Evolutionary conservation across 2,888 invertebrate genomes (phyloP), one percentile per base, ranked within the genome.

Genomic region (Thymelicus sylvestris): DNA sequence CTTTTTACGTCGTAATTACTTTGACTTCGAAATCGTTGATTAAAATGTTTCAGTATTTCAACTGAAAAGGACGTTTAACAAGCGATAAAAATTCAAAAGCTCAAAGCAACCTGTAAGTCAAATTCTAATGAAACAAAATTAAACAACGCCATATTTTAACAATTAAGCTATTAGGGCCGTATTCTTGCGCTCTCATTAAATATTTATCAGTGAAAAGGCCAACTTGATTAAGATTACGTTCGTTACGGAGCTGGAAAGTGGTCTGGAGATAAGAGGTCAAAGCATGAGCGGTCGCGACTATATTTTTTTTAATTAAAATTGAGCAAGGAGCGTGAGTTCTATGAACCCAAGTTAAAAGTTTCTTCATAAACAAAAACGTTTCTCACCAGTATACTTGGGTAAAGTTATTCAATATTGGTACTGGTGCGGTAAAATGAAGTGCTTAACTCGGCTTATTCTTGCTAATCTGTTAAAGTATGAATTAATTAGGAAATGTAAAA

Each of bases 161-260:
- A 86, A 88, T 89, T 85, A 90, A 89, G 85, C 81, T 76, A 80
- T 88, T 87, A 82, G 82, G 81, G 81, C 75, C 78, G 77, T 81
- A 82, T 84, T 83, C 83, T 57, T 81, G 80, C 81, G 83, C 80
- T 82, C 86, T 87, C 82, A 86, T 89, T 89, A 89, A 91, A 90
- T 87, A 90, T 91, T 91, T 85, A 87, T 83, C 79, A 78, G 78
- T 80, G 83, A 84, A 88, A 83, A 85, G 86, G 86, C 81, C 83
- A 82, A 77, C 80, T 76, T 76, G 80, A 85, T 88, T 86, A 86
- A 88, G 86, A 86, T 87, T 86, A 84, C 85, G 84, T 86, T 86
- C 84, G 86, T 88, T 71, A 70, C 50, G 52, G 50, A 55, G 13
- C 44, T 66, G 39, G 64, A 41, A 63, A 64, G 64, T 50, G 69